Evolutionary conservation across 1,140 invertebrate genomes (phyloP).

Genomic region (Zaprionus inermis): DNA sequence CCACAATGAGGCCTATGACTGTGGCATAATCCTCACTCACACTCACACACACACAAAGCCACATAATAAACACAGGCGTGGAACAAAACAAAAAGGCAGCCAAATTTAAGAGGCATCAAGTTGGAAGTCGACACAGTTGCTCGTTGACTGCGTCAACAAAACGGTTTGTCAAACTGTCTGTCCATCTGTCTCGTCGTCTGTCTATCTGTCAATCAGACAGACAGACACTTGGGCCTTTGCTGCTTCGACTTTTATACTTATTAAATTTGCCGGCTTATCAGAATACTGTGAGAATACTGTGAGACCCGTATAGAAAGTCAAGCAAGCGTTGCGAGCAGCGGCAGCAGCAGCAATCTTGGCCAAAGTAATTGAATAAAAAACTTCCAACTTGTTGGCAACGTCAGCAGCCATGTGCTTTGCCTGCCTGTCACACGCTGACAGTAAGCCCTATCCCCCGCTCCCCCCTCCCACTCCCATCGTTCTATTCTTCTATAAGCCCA

Average conservation of each 20-base stretch:
- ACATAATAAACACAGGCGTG: slow-evolving; percentile 35
- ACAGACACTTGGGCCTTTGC: slow-evolving; percentile 20
- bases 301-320: slow-evolving; percentile 59
- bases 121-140: slow-evolving; percentile 12
- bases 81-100: slow-evolving; percentile 31
- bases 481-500: neutral
- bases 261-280: slow-evolving; percentile 75
- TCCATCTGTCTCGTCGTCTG: slow-evolving; percentile 26
- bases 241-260: slow-evolving; percentile 56
- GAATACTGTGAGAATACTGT: slow-evolving; percentile 32
- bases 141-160: slow-evolving; percentile 45
- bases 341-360: slow-evolving; percentile 48
- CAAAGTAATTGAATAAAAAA: slow-evolving; percentile 81
- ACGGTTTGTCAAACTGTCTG: slow-evolving; percentile 61
- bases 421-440: slow-evolving; percentile 30
- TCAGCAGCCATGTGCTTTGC: slow-evolving; percentile 54
- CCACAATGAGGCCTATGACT: slow-evolving; percentile 10
- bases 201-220: slow-evolving; percentile 11
- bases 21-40: slow-evolving; percentile 35
- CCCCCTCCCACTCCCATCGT: neutral
- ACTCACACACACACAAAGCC: slow-evolving; percentile 32
- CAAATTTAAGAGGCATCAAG: slow-evolving; percentile 35
- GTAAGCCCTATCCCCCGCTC: slow-evolving; percentile 17
- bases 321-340: slow-evolving; percentile 55
- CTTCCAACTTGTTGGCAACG: slow-evolving; percentile 57